phyloP scores from a whole-genome alignment of 2,888 invertebrate genomes.

The Lithophane semibrunnea region DNA sequence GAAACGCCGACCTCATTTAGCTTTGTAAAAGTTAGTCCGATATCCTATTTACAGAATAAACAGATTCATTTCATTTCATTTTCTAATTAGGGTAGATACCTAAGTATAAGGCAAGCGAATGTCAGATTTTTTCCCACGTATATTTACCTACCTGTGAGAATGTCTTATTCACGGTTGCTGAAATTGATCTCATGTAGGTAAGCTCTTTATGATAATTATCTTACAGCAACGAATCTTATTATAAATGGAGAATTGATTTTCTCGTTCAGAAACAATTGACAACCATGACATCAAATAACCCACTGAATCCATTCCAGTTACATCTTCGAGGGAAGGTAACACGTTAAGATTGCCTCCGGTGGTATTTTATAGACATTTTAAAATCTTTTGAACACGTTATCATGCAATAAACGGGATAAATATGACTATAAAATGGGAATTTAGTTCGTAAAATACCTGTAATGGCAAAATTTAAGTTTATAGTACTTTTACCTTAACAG shows the following conservation, averaged over 20 bases:
- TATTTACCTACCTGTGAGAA: neutral
- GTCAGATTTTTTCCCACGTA: neutral
- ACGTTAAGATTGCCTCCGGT: conserved; percentile 25
- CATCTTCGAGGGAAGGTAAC: conserved; percentile 1
- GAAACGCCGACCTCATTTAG: no score
- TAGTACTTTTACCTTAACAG: conserved; percentile 12
- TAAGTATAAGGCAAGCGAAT: no score
- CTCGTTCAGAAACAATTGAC: neutral
- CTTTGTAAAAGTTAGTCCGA: no score
- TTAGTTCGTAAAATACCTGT: conserved; percentile 44
- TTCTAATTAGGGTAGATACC: no score
- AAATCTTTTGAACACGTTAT: conserved; percentile 54
- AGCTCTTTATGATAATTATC: neutral
- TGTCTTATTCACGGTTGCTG: neutral
- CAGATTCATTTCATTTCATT: no score
- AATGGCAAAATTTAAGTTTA: conserved; percentile 27
- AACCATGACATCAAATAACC: neutral
- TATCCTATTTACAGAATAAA: no score
- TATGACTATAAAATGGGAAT: conserved; percentile 48
- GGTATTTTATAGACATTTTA: conserved; percentile 57
- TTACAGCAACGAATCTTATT: neutral
- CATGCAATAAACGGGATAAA: conserved; percentile 55
- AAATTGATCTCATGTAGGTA: neutral
- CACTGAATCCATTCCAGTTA: neutral
- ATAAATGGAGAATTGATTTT: neutral